phyloP scores from a whole-genome alignment of 2,888 invertebrate genomes.

The Oasisia sp. region DNA sequence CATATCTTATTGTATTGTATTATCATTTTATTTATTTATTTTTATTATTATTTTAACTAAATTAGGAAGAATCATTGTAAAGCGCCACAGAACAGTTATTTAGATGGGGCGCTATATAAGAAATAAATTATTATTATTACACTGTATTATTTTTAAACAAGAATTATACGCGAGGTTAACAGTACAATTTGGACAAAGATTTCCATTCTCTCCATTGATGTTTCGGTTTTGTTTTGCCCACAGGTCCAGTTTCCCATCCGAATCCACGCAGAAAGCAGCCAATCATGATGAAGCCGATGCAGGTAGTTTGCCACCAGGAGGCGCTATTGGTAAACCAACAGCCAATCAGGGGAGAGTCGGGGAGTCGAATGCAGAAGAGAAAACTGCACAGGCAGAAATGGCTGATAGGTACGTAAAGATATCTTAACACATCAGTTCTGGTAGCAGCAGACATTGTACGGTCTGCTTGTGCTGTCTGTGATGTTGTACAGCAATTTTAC shows the following conservation, averaged over 20 bases:
- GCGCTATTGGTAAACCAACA: background rate
- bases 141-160: no score
- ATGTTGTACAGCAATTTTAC: background rate
- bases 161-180: background rate
- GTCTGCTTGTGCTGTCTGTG: background rate
- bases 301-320: background rate
- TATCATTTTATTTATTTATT: no score
- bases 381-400: background rate
- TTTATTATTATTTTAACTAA: no score
- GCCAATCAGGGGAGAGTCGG: background rate
- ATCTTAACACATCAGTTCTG: background rate
- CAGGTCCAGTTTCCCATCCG: background rate
- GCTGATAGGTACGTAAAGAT: background rate
- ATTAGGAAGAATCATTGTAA: no score
- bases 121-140: no score
- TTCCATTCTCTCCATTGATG: background rate
- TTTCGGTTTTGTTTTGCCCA: background rate
- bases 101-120: no score
- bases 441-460: no score
- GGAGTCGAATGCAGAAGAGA: background rate
- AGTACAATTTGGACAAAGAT: background rate
- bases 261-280: background rate
- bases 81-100: no score
- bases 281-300: background rate
- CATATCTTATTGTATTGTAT: no score